Percentiles rank a stretch among this genome's conserved stretches.
These are phyloP conservation scores for Apodemia hepburni DNA, from an alignment of 2,888 invertebrate genomes.

Conservation along the genomic window DNA sequence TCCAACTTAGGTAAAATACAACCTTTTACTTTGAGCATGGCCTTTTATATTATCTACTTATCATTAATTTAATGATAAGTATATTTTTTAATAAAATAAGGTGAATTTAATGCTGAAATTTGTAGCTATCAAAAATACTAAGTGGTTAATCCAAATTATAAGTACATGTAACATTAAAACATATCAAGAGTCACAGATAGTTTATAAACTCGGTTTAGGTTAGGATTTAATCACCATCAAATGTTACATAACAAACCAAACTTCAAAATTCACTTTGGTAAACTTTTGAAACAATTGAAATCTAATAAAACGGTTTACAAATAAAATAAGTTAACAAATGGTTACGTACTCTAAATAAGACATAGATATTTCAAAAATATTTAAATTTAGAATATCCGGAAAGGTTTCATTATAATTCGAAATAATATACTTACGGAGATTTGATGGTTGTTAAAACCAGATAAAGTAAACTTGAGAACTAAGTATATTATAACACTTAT, in stretches of 20 bases:
- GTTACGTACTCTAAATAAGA: too few relatives aligned
- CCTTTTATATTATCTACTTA: too few relatives aligned
- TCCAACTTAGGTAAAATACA: too few relatives aligned
- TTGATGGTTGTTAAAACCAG: not conserved
- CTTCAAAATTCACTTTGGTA: constrained; percentile 19
- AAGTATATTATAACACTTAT: not conserved
- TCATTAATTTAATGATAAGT: too few relatives aligned
- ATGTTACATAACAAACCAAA: constrained; percentile 10
- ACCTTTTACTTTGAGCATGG: too few relatives aligned
- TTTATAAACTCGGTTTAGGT: not conserved
- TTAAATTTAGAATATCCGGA: constrained; percentile 27
- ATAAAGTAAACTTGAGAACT: not conserved
- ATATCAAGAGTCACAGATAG: too few relatives aligned
- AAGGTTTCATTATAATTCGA: constrained; percentile 21
- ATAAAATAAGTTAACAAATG: too few relatives aligned
- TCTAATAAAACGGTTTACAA: not conserved
- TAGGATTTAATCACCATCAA: not conserved
- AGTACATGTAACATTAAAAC: too few relatives aligned
- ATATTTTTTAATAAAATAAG: too few relatives aligned
- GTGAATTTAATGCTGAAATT: too few relatives aligned
- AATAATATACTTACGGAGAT: constrained; percentile 26
- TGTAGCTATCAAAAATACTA: too few relatives aligned
- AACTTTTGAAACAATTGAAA: constrained; percentile 9
- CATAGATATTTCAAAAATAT: constrained; percentile 17
- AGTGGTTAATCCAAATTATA: too few relatives aligned